A percentile compares a stretch with the other conserved stretches of the same genome.
Conservation (phyloP, 2,113 vertebrate species). For the Pygoscelis antarcticus region DNA sequence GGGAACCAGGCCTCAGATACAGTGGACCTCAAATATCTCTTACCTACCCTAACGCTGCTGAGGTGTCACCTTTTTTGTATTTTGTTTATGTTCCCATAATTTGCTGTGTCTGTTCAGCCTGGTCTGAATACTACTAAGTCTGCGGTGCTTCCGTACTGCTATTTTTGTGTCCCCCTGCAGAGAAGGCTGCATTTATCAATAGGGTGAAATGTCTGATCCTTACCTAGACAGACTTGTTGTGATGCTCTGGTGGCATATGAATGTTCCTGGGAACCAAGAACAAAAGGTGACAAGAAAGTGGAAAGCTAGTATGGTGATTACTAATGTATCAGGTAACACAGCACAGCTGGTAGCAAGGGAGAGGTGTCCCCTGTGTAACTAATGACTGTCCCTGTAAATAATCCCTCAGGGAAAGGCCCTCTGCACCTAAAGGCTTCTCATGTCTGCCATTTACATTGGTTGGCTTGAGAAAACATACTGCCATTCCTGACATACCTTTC, state of each 20-base stretch:
- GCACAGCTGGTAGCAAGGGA: neutral
- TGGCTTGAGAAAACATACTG: neutral
- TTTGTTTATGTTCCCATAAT: neutral
- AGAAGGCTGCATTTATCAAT: neutral
- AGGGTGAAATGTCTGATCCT: neutral
- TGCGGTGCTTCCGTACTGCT: neutral
- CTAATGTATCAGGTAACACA: neutral
- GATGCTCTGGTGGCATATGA: neutral
- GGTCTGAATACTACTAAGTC: neutral
- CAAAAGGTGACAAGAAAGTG: neutral
- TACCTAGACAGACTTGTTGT: neutral
- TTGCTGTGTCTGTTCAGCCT: neutral
- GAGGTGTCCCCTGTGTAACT: neutral
- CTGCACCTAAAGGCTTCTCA: neutral
- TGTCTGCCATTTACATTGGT: neutral
- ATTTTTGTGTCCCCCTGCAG: neutral
- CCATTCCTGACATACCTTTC: neutral
- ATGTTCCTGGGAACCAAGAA: neutral
- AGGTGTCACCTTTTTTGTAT: neutral
- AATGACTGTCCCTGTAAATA: neutral
- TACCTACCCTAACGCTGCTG: neutral
- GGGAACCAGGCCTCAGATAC: neutral
- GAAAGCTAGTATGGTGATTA: neutral
- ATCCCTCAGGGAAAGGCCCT: neutral
- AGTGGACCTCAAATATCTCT: neutral